Evolutionary conservation across 2,113 vertebrate species (phyloP), one percentile per base, ranked within the genome.

Genomic region (Paramisgurnus dabryanus): DNA sequence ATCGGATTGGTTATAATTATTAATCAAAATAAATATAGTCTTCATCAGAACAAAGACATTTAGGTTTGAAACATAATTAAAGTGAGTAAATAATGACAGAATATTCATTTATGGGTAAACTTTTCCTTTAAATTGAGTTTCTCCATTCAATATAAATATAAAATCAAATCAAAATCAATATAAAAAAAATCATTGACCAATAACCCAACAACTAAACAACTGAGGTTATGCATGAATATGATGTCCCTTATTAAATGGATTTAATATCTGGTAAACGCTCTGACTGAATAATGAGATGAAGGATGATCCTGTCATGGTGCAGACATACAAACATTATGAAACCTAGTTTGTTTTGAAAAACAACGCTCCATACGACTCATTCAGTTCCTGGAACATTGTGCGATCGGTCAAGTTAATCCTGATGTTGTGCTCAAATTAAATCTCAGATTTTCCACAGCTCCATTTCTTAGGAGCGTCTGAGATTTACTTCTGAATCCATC

Each of bases 281-380:
- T 41, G 13, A 22, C 47, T 60, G 11, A 34, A n/a, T 34, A 13
- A n/a, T 63, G 22, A n/a, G 27, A 55, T n/a, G n/a, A 9, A 41
- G 57, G 45, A 60, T 43, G 40, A 45, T 17, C 17, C 60, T 60
- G 17, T 39, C 70, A 12, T 3, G 34, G 17, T 3, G 8, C 11
- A 34, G 27, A 2, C 11, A 11, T 60, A 27, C 18, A 8, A 12
- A 55, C 5, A 12, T 60, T 43, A 13, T 75, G 72, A 61, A 75
- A 47, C 43, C 57, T 8, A 50, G n/a, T 47, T n/a, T 79, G 57
- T 70, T 63, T 79, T 70, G 77, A 79, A n/a, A 70, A 15, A 13
- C 6, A 40, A 22, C 17, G 3, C 61, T 50, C 8, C 13, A 40
- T 65, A 4, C 9, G 22, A 11, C 11, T 68, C 45, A 6, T 64